phyloP scores from a whole-genome alignment of 2,797 vertebrate genomes.

The Onychomys arenicola region DNA sequence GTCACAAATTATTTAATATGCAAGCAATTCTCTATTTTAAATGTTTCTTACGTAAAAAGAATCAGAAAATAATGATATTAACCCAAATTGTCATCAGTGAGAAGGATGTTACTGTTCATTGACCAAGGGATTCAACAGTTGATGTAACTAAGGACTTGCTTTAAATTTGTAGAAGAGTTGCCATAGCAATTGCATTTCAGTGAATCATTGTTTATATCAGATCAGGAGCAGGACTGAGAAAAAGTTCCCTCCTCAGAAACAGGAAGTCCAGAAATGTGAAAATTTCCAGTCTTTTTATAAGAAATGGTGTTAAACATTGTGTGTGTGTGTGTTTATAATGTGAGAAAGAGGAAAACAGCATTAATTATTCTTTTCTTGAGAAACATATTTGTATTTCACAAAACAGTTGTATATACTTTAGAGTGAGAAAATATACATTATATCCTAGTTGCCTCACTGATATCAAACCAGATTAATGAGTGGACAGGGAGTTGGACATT shows the following conservation, averaged over 20 bases:
- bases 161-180: conserved; percentile 70
- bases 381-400: neutral
- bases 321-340: neutral
- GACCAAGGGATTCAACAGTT: neutral
- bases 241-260: conserved; percentile 42
- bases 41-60: neutral
- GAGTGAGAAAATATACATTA: neutral
- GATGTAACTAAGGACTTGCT: neutral
- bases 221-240: conserved; percentile 47
- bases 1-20: neutral
- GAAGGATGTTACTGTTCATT: neutral
- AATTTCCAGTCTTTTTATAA: neutral
- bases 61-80: neutral
- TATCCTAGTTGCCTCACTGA: neutral
- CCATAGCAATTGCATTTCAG: conserved; percentile 68
- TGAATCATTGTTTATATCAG: conserved; percentile 27
- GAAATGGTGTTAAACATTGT: neutral
- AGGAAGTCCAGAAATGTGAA: neutral
- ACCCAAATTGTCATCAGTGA: neutral
- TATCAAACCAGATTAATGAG: neutral
- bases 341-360: neutral
- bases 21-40: neutral
- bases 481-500: neutral
- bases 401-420: neutral
- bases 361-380: neutral